These are phyloP conservation scores for Endotricha flammealis DNA, from an alignment of 2,888 invertebrate genomes.

Conservation along the genomic window DNA sequence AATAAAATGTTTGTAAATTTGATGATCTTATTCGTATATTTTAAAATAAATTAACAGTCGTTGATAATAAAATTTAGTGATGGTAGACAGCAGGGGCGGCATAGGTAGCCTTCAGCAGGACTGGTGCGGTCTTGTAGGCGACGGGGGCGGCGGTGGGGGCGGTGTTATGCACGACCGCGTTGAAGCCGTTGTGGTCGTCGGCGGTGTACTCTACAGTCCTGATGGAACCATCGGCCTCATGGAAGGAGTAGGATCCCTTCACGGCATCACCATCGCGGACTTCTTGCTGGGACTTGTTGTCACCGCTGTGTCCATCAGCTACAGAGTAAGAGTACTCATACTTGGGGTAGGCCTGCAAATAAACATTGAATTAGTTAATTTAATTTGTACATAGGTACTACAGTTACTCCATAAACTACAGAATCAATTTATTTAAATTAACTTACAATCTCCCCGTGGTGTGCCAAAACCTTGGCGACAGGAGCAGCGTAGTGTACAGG, in stretches of 20 bases:
- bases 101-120: constrained; percentile 21
- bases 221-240: constrained; percentile 70
- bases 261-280: constrained; percentile 66
- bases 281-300: constrained; percentile 72
- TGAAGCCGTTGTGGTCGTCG: constrained; percentile 65
- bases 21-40: constrained; percentile 15
- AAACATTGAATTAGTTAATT: background rate
- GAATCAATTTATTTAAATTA: background rate
- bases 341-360: constrained; percentile 57
- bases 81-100: constrained; percentile 21
- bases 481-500: constrained; percentile 34
- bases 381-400: background rate
- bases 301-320: constrained; percentile 69
- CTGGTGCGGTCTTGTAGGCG: constrained; percentile 30
- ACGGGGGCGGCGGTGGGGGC: constrained; percentile 39
- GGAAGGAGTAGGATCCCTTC: constrained; percentile 67
- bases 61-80: constrained; percentile 15
- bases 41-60: constrained; percentile 11
- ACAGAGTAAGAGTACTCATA: constrained; percentile 73
- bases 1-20: too few species aligned
- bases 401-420: background rate
- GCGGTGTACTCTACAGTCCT: constrained; percentile 70
- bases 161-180: constrained; percentile 46
- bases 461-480: constrained; percentile 34
- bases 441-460: constrained; percentile 31